Conservation (phyloP, 2,888 invertebrate genomes). For the Steromphala cineraria region DNA sequence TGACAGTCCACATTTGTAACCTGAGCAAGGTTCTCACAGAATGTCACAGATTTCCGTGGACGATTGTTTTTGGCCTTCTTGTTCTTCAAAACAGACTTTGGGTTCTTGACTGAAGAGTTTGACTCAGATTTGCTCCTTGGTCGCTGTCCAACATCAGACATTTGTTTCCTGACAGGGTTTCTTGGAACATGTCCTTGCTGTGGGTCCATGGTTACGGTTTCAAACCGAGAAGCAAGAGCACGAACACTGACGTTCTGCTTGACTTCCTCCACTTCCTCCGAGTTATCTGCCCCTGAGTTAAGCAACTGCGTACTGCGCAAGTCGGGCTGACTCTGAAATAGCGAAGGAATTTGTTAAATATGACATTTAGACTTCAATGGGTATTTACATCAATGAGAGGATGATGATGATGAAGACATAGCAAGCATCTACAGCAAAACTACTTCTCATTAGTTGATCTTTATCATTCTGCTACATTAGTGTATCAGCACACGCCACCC, state of each 20-base stretch:
- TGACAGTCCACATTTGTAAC: constrained; percentile 95
- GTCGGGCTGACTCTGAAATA: constrained; percentile 49
- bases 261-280: neutral
- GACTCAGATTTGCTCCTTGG: constrained; percentile 67
- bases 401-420: neutral
- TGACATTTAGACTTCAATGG: neutral
- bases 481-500: too few species aligned
- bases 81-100: constrained; percentile 67
- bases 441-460: neutral
- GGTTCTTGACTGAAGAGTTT: constrained; percentile 51
- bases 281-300: neutral
- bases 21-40: constrained; percentile 94
- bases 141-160: constrained; percentile 29
- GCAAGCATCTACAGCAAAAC: too few species aligned
- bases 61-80: constrained; percentile 50
- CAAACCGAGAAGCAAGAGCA: constrained; percentile 65
- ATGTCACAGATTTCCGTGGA: constrained; percentile 88
- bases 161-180: neutral
- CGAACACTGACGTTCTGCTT: constrained; percentile 49
- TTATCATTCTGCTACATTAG: too few species aligned
- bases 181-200: constrained; percentile 3
- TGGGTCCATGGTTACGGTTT: constrained; percentile 28
- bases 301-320: constrained; percentile 28
- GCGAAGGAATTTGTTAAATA: neutral
- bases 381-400: neutral